phyloP scores from a whole-genome alignment of 1,140 invertebrate genomes.

The Drosophila quadrilineata region DNA sequence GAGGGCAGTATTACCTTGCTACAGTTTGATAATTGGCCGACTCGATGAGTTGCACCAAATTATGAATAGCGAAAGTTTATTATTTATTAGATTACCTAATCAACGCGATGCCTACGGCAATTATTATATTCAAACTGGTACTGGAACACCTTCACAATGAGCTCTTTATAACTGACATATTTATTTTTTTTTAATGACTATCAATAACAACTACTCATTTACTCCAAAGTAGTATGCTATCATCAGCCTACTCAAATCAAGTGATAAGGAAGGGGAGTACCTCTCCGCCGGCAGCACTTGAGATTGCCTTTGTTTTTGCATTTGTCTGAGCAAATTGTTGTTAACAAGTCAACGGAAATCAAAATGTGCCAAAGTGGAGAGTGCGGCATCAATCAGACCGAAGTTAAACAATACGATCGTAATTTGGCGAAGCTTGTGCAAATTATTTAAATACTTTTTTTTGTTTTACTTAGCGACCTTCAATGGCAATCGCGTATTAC shows the following conservation, averaged over 20 bases:
- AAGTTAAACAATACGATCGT: neutral
- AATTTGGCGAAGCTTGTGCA: neutral
- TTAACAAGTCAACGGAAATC: constrained; percentile 2
- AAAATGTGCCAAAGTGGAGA: constrained; percentile 12
- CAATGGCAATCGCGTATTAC: constrained; percentile 23
- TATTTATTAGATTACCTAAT: neutral
- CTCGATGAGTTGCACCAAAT: constrained; percentile 25
- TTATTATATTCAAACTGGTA: no score
- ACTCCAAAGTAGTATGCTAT: no score
- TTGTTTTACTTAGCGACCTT: no score
- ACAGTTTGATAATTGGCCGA: constrained; percentile 18
- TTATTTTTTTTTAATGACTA: no score
- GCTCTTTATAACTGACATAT: no score
- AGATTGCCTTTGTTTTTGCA: constrained; percentile 1
- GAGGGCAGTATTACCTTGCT: constrained; percentile 8
- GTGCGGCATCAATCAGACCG: constrained; percentile 8
- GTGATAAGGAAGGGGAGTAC: constrained; percentile 1
- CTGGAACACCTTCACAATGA: no score
- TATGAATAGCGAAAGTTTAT: constrained; percentile 16
- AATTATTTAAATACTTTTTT: no score
- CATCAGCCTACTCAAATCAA: no score
- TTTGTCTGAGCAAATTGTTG: neutral
- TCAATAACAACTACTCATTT: no score
- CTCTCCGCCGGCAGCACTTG: constrained; percentile 5
- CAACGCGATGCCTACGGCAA: neutral